Conservation (phyloP, 2,888 invertebrate genomes). For the Drosophila dives region DNA sequence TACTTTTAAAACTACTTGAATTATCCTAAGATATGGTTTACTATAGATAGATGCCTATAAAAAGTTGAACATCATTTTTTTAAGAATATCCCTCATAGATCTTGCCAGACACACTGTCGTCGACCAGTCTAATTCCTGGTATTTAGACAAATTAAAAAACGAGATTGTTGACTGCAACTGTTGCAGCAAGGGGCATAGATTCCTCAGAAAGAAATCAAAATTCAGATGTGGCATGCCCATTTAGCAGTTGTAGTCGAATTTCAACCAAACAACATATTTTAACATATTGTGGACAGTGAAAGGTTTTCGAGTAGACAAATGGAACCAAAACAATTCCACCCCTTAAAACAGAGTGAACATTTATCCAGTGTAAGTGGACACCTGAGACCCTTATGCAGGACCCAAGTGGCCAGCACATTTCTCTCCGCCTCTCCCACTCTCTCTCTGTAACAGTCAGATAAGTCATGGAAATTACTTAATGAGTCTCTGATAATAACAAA, state of each 20-base stretch:
- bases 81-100: neutral
- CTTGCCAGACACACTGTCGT: constrained; percentile 54
- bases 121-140: constrained; percentile 41
- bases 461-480: constrained; percentile 75
- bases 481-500: constrained; percentile 68
- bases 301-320: constrained; percentile 56
- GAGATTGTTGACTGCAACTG: constrained; percentile 55
- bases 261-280: constrained; percentile 43
- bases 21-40: neutral
- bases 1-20: neutral
- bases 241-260: constrained; percentile 57
- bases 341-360: constrained; percentile 47
- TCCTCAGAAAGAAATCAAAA: constrained; percentile 48
- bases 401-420: constrained; percentile 55
- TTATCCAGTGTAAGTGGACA: constrained; percentile 64
- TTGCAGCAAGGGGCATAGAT: constrained; percentile 43
- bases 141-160: constrained; percentile 56
- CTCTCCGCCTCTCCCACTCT: constrained; percentile 3
- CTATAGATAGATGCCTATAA: neutral
- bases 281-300: constrained; percentile 52
- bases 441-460: constrained; percentile 49
- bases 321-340: constrained; percentile 82
- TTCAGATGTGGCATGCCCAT: constrained; percentile 19
- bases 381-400: constrained; percentile 62
- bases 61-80: neutral